Evolutionary conservation across 2,113 vertebrate species (phyloP).

Genomic region (Dipodomys merriami): DNA sequence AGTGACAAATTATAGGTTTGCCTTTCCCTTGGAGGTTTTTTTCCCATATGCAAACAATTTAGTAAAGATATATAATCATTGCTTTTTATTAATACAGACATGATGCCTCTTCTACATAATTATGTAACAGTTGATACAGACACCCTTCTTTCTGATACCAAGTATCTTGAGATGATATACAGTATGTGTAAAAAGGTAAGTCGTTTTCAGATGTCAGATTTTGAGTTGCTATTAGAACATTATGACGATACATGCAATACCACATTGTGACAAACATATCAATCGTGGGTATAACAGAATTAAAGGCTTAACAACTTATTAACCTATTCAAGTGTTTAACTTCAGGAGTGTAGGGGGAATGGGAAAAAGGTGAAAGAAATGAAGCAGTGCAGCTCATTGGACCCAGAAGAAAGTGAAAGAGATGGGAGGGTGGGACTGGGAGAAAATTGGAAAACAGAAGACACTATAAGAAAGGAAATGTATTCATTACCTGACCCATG

Average conservation of each 20-base stretch:
- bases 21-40: neutral
- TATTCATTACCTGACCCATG: too few species aligned
- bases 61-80: conserved; percentile 61
- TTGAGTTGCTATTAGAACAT: neutral
- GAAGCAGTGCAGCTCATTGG: too few species aligned
- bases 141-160: conserved; percentile 97
- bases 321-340: neutral
- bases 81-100: conserved; percentile 88
- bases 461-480: too few species aligned
- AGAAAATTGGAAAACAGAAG: too few species aligned
- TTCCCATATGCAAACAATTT: conserved; percentile 5
- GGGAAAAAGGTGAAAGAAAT: too few species aligned
- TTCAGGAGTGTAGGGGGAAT: too few species aligned
- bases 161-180: conserved; percentile 99
- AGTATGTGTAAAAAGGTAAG: conserved; percentile 99
- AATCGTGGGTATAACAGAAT: neutral
- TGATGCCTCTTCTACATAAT: conserved; percentile 99
- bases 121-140: conserved; percentile 98
- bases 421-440: too few species aligned
- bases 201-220: conserved; percentile 38
- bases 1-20: conserved; percentile 1
- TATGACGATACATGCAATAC: neutral
- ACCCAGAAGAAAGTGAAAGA: too few species aligned
- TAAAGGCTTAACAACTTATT: neutral
- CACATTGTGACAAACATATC: neutral